Base-by-base conservation (phyloP, 2,888 invertebrate genomes). In the Luperina nickerlii region DNA sequence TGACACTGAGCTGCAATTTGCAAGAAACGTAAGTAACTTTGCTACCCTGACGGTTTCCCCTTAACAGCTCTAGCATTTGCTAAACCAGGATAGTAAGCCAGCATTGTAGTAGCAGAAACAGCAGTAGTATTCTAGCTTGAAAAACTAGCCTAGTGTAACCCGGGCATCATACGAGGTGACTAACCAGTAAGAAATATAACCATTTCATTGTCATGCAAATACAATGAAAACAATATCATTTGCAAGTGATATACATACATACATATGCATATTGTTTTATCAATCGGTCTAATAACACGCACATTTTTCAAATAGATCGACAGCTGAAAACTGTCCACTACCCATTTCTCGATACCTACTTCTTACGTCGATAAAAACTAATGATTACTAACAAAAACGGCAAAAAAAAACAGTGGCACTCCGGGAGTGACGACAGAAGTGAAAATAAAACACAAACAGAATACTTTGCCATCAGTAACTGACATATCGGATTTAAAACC, bases 191-290 rank as follows among this genome's bases (percentile, higher is more conserved):
- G 18, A 15, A 11, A 51, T 32, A 27, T n/a, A 68, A 27, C 5
- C 0, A 45, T 24, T 4, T 54, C 45, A 15, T 66, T 65, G 0
- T 60, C 27, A 66, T 27, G 20, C 13, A 69, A 27, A 69, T 65
- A 27, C 2, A 63, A 51, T 48, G 42, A 9, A 54, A 51, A 62
- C 27, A 27, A 70, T 54, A 57, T 82, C 0, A 62, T 62, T 70
- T 62, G 27, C 57, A 71, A 60, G 1, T 18, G 32, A 48, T 57
- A 51, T 65, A 24, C 38, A 68, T 51, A 38, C 8, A 24, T 45
- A 32, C n/a, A n/a, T n/a, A 38, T 20, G n/a, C 27, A 74, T 38
- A 74, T 74, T 62, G 42, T 20, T 81, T 69, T 68, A 69, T 63
- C 45, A 57, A 80, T 80, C 13, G 24, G 20, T 48, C 18, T 48